Evolutionary conservation across 2,888 invertebrate genomes (phyloP).

Genomic region (Papilio gigon): DNA sequence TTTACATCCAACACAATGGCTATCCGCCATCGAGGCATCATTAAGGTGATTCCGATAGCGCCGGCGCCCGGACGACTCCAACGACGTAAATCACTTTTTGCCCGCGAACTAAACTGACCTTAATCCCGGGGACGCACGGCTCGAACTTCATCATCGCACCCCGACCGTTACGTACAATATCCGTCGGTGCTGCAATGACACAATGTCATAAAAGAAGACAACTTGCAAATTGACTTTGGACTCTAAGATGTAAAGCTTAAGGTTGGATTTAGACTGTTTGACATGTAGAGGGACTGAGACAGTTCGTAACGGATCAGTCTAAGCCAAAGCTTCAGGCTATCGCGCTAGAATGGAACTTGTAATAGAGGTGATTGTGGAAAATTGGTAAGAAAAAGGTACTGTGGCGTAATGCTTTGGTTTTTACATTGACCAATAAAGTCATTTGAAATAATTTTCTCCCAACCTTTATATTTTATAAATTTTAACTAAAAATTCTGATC

Average conservation of each 20-base stretch:
- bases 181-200: slow-evolving; percentile 57
- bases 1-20: slow-evolving; percentile 83
- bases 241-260: slow-evolving; percentile 55
- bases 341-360: slow-evolving; percentile 75
- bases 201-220: slow-evolving; percentile 75
- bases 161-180: slow-evolving; percentile 61
- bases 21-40: slow-evolving; percentile 83
- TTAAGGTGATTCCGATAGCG: slow-evolving; percentile 83
- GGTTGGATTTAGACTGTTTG: slow-evolving; percentile 61
- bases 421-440: slow-evolving; percentile 20
- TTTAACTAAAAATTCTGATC: slow-evolving; percentile 1
- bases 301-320: slow-evolving; percentile 75
- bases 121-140: slow-evolving; percentile 51
- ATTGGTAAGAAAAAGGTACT: slow-evolving; percentile 61
- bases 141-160: slow-evolving; percentile 46
- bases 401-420: slow-evolving; percentile 32
- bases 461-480: background rate
- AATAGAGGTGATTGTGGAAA: slow-evolving; percentile 76
- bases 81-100: slow-evolving; percentile 55
- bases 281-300: slow-evolving; percentile 57
- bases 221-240: slow-evolving; percentile 63
- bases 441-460: slow-evolving; percentile 11
- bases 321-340: slow-evolving; percentile 73
- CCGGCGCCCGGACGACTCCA: slow-evolving; percentile 62
- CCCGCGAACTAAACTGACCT: slow-evolving; percentile 53